A percentile compares a stretch with the other conserved stretches of the same genome.
Conservation (phyloP, 2,113 vertebrate genomes). For the Cairina moschata region DNA sequence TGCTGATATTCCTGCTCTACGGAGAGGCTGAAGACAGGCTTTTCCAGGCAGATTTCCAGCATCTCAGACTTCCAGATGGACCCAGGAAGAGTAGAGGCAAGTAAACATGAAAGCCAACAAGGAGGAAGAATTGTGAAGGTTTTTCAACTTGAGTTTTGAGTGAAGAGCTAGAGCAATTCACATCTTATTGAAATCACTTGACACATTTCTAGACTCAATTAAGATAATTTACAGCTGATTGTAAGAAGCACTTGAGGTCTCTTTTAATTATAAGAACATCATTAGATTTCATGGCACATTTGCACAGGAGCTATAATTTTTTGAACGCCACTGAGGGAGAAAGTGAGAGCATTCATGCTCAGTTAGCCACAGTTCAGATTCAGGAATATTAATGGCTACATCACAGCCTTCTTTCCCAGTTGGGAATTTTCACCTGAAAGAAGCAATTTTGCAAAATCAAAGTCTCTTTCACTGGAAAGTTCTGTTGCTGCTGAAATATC, state of each 20-base stretch:
- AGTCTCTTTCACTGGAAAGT: background rate
- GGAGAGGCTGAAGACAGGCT: background rate
- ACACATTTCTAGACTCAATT: conserved; percentile 41
- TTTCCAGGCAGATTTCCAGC: conserved; percentile 37
- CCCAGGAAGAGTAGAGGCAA: background rate
- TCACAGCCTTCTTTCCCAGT: background rate
- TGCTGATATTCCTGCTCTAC: background rate
- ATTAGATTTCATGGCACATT: conserved; percentile 65
- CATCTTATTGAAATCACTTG: background rate
- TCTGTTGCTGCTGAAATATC: background rate
- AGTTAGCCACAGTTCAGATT: conserved; percentile 41
- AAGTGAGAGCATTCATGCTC: conserved; percentile 32
- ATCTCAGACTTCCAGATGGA: conserved; percentile 28
- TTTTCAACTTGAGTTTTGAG: conserved; percentile 16
- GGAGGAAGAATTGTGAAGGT: conserved; percentile 19
- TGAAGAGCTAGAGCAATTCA: background rate
- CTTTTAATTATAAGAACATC: conserved; percentile 66
- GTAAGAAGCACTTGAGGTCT: conserved; percentile 49
- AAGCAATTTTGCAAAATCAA: background rate
- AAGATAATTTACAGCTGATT: conserved; percentile 57
- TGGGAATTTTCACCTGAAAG: conserved; percentile 30
- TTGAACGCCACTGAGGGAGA: background rate
- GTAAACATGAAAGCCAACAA: conserved; percentile 15
- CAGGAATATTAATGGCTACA: conserved; percentile 14
- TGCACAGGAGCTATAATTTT: conserved; percentile 46